Conservation (phyloP, 1,140 invertebrate species). For the Trissolcus basalis region DNA sequence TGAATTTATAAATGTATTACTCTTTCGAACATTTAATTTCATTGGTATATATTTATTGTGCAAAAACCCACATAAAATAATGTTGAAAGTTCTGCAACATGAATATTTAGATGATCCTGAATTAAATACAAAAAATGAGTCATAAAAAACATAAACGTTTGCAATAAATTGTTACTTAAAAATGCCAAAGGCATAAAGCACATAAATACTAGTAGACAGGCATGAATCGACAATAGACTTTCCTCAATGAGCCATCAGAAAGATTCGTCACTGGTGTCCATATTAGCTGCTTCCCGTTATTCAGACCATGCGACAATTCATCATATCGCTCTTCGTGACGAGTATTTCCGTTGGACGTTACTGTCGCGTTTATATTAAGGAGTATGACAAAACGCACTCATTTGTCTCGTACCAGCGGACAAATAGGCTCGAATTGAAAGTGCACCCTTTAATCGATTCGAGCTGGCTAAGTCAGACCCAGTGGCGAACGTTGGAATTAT, state of each 20-base stretch:
- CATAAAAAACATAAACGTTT: too few species aligned
- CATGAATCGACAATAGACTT: too few species aligned
- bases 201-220: too few species aligned
- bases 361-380: conserved; percentile 20
- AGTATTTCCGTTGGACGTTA: conserved; percentile 48
- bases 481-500: conserved; percentile 40
- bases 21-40: too few species aligned
- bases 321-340: conserved; percentile 34
- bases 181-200: too few species aligned
- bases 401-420: conserved; percentile 39
- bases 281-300: conserved; percentile 34
- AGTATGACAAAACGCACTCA: conserved; percentile 48
- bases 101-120: too few species aligned
- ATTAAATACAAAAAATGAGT: too few species aligned
- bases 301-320: conserved; percentile 21
- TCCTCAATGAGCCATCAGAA: conserved; percentile 27
- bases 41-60: too few species aligned
- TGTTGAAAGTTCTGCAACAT: too few species aligned
- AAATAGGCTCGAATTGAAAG: conserved; percentile 5
- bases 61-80: too few species aligned
- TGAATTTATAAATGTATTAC: too few species aligned
- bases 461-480: conserved; percentile 32
- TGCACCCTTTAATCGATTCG: neutral
- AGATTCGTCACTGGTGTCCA: conserved; percentile 16
- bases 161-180: too few species aligned